A percentile compares a stretch with the other conserved stretches of the same genome.
Evolutionary conservation across 2,888 invertebrate species (phyloP).

Genomic region (Hypsopygia costalis): DNA sequence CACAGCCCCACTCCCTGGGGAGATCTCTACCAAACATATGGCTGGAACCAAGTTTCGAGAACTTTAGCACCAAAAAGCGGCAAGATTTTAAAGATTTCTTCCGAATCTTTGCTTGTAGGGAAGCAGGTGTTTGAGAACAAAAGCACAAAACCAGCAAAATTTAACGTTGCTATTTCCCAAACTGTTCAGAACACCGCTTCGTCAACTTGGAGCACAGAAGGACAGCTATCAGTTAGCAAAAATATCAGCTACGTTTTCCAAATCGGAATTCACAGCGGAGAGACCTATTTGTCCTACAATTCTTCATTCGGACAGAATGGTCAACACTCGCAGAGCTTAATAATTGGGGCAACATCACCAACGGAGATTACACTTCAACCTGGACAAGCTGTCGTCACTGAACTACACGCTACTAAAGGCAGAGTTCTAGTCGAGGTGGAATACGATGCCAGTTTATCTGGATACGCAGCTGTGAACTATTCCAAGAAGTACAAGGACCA

Average conservation of each 20-base stretch:
- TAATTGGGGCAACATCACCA: no score
- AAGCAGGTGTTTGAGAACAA: constrained; percentile 14
- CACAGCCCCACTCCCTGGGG: constrained; percentile 35
- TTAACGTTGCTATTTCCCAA: constrained; percentile 24
- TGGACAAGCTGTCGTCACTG: not conserved
- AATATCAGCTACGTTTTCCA: constrained; percentile 27
- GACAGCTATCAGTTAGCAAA: constrained; percentile 21
- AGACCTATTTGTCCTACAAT: no score
- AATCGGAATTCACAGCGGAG: constrained; percentile 14
- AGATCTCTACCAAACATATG: constrained; percentile 27
- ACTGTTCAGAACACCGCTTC: constrained; percentile 24
- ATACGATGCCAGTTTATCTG: constrained; percentile 20
- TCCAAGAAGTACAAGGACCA: constrained; percentile 13
- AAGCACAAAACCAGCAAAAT: constrained; percentile 19
- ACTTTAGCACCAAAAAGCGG: constrained; percentile 22
- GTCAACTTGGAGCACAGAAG: constrained; percentile 25
- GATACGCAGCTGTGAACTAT: constrained; percentile 23
- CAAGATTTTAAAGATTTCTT: constrained; percentile 13
- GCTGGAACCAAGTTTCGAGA: constrained; percentile 27
- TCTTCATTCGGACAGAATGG: no score
- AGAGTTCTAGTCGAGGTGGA: constrained; percentile 17
- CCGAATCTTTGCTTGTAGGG: constrained; percentile 8
- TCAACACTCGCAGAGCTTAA: no score
- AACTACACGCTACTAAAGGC: constrained; percentile 10
- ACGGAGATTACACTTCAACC: no score